Base-by-base conservation (phyloP, 2,113 vertebrate species). In the Castor canadensis region DNA sequence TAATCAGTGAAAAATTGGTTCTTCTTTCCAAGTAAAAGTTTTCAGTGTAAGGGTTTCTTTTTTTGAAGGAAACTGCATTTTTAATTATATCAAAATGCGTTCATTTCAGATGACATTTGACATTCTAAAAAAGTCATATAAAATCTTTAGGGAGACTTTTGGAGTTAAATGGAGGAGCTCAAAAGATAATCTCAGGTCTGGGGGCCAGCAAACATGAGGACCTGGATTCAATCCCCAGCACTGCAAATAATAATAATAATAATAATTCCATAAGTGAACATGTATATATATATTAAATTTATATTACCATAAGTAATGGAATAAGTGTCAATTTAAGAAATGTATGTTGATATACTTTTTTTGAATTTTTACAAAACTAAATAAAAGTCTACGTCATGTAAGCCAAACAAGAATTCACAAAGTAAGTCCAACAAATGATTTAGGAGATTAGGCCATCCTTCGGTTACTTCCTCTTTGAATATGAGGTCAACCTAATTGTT, bases 341-440 rank as follows among this genome's bases (percentile, higher is more conserved):
- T 73, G 67, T 91, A n/a, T 89, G 6, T 86, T 91, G 77, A 81
- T 77, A 38, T 77, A 26, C 43, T 85, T 86, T 81, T 69, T 66
- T 91, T 96, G 30, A 91, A 89, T 54, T 64, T 86, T 62, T 83
- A 66, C 9, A 87, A 85, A 94, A 49, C 32, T n/a, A 40, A 88
- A 77, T 52, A 43, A 89, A 93, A 88, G 71, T 8, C 49, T 54
- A 12, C 9, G 43, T 75, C 17, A 20, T 86, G 10, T 95, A 85
- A 91, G 4, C 66, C 43, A 66, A 91, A 91, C 28, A 76, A 2
- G 11, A 15, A 30, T 38, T 91, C 24, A 79, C 40, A 92, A 75
- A 89, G 79, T 86, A 54, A 87, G 15, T 24, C 62, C 49, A 95
- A 45, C 24, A 64, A 52, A n/a, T 85, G 22, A 79, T 66, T 91